phyloP scores from a whole-genome alignment of 92 coral and sea anemone species.

The Desmophyllum pertusum region DNA sequence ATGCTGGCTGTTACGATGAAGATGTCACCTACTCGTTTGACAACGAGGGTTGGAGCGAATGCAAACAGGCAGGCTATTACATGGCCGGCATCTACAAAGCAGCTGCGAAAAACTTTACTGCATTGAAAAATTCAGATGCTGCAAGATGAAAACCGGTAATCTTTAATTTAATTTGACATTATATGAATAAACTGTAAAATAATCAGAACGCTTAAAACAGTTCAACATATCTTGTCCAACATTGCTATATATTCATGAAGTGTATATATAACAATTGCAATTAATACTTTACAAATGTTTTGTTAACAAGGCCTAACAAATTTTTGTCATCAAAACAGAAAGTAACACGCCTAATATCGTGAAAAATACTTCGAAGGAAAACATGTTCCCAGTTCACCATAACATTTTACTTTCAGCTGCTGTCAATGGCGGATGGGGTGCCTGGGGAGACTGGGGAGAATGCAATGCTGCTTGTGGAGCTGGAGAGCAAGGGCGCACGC shows the following conservation, averaged over 20 bases:
- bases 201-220: too few species aligned
- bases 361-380: too few species aligned
- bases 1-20: constrained; percentile 29
- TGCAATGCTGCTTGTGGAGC: not conserved
- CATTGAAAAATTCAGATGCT: constrained; percentile 38
- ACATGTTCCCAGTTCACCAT: not conserved
- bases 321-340: too few species aligned
- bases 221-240: too few species aligned
- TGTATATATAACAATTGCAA: too few species aligned
- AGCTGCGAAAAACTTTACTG: constrained; percentile 18
- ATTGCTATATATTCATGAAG: too few species aligned
- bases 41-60: constrained; percentile 4
- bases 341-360: too few species aligned
- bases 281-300: too few species aligned
- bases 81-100: constrained; percentile 32
- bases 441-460: constrained; percentile 2
- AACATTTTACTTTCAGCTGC: not conserved
- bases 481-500: not conserved
- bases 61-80: constrained; percentile 32
- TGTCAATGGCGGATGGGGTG: constrained; percentile 30
- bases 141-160: constrained; percentile 29
- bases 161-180: too few species aligned
- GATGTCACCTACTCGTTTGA: not conserved
- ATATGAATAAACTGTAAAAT: too few species aligned
- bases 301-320: too few species aligned